These are phyloP conservation scores for Chrysolina haemoptera DNA, from an alignment of 2,888 invertebrate genomes.

Conservation along the genomic window DNA sequence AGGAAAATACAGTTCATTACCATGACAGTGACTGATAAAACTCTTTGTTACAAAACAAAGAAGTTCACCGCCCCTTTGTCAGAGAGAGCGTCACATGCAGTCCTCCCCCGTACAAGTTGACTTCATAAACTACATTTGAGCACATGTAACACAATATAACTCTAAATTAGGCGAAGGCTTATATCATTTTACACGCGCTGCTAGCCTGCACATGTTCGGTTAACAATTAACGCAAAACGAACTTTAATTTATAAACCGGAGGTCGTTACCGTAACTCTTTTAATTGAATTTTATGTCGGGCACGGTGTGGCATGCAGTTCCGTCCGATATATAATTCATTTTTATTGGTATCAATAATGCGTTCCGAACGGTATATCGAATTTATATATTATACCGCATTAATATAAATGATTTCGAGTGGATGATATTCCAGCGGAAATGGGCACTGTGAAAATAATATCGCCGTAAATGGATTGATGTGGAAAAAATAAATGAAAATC, in stretches of 20 bases:
- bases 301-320: neutral
- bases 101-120: constrained; percentile 4
- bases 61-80: neutral
- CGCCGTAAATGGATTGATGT: neutral
- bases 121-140: constrained; percentile 17
- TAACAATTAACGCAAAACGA: constrained; percentile 36
- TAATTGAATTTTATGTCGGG: constrained; percentile 19
- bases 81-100: constrained; percentile 1
- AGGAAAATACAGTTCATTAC: neutral
- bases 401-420: neutral
- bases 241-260: constrained; percentile 33
- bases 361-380: neutral
- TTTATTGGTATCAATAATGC: constrained; percentile 7
- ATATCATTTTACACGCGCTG: constrained; percentile 30
- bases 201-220: constrained; percentile 33
- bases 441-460: neutral
- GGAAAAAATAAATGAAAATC: neutral
- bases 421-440: neutral
- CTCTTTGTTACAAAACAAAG: neutral
- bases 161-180: constrained; percentile 37
- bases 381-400: neutral
- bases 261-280: constrained; percentile 16
- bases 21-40: neutral
- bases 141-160: constrained; percentile 23
- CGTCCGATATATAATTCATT: constrained; percentile 11